Percentiles rank a stretch among this genome's conserved stretches.
These are phyloP conservation scores for Acronicta alni DNA, from an alignment of 2,888 invertebrate genomes.

Conservation along the genomic window DNA sequence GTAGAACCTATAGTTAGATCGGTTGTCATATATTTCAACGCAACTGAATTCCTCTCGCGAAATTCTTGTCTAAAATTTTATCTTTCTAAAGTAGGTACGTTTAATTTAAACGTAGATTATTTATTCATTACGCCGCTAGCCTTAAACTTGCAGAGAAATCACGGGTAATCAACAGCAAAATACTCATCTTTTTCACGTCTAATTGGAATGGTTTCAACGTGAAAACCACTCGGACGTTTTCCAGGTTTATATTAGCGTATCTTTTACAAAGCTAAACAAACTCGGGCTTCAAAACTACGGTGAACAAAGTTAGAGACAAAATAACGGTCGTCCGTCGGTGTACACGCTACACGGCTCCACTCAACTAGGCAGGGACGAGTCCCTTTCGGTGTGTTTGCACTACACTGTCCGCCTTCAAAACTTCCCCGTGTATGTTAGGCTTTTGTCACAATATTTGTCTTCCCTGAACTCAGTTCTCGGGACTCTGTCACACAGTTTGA, in stretches of 20 bases:
- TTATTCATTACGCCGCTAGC: neutral
- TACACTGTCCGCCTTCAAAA: constrained; percentile 68
- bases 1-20: neutral
- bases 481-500: constrained; percentile 62
- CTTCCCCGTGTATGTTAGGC: constrained; percentile 73
- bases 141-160: neutral
- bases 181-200: constrained; percentile 8
- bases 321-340: constrained; percentile 52
- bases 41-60: neutral
- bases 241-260: constrained; percentile 36
- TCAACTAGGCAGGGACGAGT: constrained; percentile 49
- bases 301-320: constrained; percentile 64
- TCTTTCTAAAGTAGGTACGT: too few relatives aligned
- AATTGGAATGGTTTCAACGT: constrained; percentile 54
- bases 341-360: constrained; percentile 26
- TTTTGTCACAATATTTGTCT: constrained; percentile 83
- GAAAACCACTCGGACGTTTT: constrained; percentile 46
- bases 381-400: constrained; percentile 65
- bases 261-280: constrained; percentile 52
- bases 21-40: neutral
- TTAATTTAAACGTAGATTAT: neutral
- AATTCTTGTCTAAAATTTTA: neutral
- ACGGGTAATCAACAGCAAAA: neutral
- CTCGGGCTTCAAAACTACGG: constrained; percentile 55
- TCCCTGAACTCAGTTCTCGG: constrained; percentile 68